Base-by-base conservation (phyloP, 2,113 vertebrate genomes). In the Climacteris rufus region DNA sequence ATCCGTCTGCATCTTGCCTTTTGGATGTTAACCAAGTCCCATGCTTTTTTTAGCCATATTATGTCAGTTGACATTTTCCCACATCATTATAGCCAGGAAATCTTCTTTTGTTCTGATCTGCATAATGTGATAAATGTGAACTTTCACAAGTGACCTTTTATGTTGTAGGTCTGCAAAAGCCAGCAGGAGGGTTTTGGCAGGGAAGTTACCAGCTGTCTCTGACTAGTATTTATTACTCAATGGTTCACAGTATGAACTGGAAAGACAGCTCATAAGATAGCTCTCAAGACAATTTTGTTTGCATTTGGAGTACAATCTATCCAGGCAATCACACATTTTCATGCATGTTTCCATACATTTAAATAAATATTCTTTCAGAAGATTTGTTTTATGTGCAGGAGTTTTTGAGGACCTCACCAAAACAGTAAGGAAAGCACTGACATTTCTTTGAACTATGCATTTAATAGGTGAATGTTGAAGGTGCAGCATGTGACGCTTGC, bases 401-500 rank as follows among this genome's bases (percentile, higher is more conserved):
- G 13, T 6, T 44, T 88, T 90, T 54, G 59, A 5, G 16, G 33
- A 8, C 14, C 52, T 90, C 17, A 49, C 27, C 24, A 59, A 83
- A 63, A 56, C 12, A 33, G 52, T 60, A 80, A 89, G 45, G 45
- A 91, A 92, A 79, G 7, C 3, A 9, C 87, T 95, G 52, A 95
- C 30, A 68, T 92, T 91, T 91, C 37, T 95, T 92, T 90, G n/a
- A 91, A 93, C 72, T 97, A 8, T 95, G 13, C n/a, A 44, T 81
- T 42, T 91, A 74, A 92, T 49, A 99, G 99, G 99, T 98, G 94
- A 99, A 99, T 42, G 98, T 99, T 44, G 98, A 97, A 92, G 99
- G 99, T 37, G 30, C 56, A 56, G 92, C 96, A 65, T 99, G 99
- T 84, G 97, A 98, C 59, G 40, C 87, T 83, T 99, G 99, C 96